phyloP scores from a whole-genome alignment of 2,113 vertebrate species.

The Dendropsophus ebraccatus region DNA sequence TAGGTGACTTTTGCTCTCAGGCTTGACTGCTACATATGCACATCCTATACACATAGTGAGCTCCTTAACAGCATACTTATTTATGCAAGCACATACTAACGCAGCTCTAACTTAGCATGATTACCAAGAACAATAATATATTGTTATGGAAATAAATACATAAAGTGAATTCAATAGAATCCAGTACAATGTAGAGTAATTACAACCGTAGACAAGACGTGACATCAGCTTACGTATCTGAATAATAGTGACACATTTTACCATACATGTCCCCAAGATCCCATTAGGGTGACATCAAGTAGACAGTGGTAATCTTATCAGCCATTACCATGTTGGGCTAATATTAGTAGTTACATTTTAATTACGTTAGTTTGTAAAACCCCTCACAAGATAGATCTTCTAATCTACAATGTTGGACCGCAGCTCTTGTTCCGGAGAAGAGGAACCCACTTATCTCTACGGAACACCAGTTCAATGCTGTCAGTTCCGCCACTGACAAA shows the following conservation, averaged over 20 bases:
- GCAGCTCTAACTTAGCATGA: not conserved
- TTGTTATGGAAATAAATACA: not conserved
- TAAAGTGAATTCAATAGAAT: not conserved
- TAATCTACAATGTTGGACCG: conserved; percentile 25
- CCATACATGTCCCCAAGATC: not conserved
- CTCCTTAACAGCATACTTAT: no score
- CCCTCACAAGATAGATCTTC: not conserved
- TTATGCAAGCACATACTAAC: no score
- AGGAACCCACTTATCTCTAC: conserved; percentile 20
- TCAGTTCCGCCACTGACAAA: not conserved
- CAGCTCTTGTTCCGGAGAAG: not conserved
- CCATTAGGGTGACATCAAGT: not conserved
- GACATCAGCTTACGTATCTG: not conserved
- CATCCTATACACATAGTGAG: no score
- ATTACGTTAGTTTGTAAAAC: conserved; percentile 59
- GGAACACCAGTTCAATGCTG: not conserved
- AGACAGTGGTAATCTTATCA: conserved; percentile 59
- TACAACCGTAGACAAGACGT: not conserved
- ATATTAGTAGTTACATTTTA: conserved; percentile 54
- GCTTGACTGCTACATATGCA: no score
- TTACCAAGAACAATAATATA: not conserved
- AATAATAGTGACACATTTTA: conserved; percentile 16
- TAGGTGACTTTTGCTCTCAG: no score
- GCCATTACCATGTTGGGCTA: conserved; percentile 58
- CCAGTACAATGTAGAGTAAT: not conserved